Conservation (phyloP, 2,797 vertebrate genomes). For the Pangasius mekongensis region DNA sequence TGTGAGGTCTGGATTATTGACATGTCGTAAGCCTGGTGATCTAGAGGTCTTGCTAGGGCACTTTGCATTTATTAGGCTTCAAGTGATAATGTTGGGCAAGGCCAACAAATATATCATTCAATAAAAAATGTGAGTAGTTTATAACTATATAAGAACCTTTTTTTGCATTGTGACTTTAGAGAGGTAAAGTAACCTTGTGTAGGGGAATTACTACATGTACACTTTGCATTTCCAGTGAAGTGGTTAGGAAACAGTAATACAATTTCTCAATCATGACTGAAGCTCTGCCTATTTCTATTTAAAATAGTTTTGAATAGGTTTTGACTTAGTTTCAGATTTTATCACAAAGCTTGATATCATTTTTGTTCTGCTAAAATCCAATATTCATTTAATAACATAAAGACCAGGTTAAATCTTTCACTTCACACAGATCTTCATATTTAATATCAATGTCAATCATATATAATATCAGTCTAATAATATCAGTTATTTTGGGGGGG, state of each 20-base stretch:
- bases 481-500: not conserved
- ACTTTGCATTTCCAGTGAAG: slow-evolving; percentile 3
- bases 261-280: not conserved
- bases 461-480: not conserved
- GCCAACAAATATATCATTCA: not conserved
- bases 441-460: not conserved
- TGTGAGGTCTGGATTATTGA: slow-evolving; percentile 15
- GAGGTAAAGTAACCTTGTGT: not conserved
- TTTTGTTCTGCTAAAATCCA: not conserved
- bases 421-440: not conserved
- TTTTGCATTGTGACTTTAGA: not conserved
- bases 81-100: not conserved
- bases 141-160: not conserved
- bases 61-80: not conserved
- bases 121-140: not conserved
- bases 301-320: not conserved
- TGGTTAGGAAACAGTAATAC: not conserved
- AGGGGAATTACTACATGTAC: slow-evolving; percentile 7
- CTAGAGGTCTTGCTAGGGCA: slow-evolving; percentile 47
- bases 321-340: not conserved
- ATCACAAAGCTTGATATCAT: not conserved
- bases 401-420: not conserved
- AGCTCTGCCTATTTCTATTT: not conserved
- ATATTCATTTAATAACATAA: not conserved
- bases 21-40: slow-evolving; percentile 36